phyloP scores from a whole-genome alignment of 2,888 invertebrate genomes.

The Tiliacea aurago region DNA sequence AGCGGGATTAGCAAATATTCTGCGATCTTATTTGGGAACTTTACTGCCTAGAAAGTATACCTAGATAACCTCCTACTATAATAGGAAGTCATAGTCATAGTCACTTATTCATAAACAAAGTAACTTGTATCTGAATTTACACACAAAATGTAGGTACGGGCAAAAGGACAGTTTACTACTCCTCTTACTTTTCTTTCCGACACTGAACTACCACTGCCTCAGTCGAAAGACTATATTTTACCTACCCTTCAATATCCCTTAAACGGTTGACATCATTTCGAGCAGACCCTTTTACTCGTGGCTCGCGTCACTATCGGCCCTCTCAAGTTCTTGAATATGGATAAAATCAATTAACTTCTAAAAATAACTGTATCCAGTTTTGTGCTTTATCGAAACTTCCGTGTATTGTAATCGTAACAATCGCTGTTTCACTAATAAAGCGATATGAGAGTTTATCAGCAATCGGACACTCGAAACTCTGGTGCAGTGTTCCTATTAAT shows the following conservation, averaged over 20 bases:
- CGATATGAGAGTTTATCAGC: constrained; percentile 34
- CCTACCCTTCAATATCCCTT: neutral
- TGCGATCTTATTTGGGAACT: neutral
- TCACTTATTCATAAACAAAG: no score
- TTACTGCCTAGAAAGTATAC: neutral
- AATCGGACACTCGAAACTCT: constrained; percentile 4
- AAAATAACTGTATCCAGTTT: constrained; percentile 28
- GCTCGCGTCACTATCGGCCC: neutral
- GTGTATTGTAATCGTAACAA: constrained; percentile 26
- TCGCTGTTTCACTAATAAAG: constrained; percentile 28
- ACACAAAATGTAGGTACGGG: no score
- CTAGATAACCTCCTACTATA: neutral
- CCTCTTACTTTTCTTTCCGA: neutral
- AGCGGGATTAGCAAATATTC: neutral
- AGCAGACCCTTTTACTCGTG: neutral
- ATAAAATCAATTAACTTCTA: constrained; percentile 16
- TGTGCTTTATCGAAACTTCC: constrained; percentile 33
- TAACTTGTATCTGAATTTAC: no score
- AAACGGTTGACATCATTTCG: constrained; percentile 3
- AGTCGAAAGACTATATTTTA: neutral
- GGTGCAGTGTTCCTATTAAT: constrained; percentile 20
- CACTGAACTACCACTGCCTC: neutral
- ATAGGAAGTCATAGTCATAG: no score
- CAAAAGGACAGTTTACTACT: neutral
- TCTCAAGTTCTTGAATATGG: constrained; percentile 10